Evolutionary conservation across 2,888 invertebrate genomes (phyloP).

Genomic region (Nemapogon koenigi): DNA sequence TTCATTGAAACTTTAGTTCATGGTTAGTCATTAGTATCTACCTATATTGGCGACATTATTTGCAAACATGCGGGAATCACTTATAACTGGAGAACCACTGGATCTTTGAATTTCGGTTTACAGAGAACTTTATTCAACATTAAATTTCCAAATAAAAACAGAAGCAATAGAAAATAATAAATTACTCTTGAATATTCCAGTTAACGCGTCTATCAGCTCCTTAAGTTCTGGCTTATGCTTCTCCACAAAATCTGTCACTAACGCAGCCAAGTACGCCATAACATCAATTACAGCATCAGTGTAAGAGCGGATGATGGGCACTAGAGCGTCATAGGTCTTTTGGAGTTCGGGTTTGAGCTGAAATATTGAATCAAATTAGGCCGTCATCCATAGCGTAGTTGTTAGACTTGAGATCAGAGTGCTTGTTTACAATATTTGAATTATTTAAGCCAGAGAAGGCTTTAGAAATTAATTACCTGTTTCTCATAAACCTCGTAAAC

Average conservation of each 20-base stretch:
- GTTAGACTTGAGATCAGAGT: not conserved
- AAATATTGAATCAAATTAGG: not conserved
- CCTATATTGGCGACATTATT: too few relatives aligned
- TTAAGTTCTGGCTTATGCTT: constrained; percentile 72
- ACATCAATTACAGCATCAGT: constrained; percentile 44
- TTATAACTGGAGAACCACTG: too few relatives aligned
- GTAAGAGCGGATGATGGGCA: constrained; percentile 41
- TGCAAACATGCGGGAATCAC: too few relatives aligned
- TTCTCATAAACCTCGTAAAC: constrained; percentile 35
- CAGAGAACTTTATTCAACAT: too few relatives aligned
- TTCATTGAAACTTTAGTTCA: too few relatives aligned
- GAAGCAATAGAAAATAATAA: too few relatives aligned
- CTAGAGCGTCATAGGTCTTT: constrained; percentile 32
- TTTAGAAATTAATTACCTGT: constrained; percentile 36
- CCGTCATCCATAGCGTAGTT: not conserved
- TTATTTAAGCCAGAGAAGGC: too few relatives aligned
- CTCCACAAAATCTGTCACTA: constrained; percentile 64
- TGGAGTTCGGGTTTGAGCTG: constrained; percentile 44
- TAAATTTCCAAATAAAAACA: too few relatives aligned
- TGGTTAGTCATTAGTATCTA: too few relatives aligned
- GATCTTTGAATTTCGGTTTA: too few relatives aligned
- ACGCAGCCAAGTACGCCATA: constrained; percentile 57
- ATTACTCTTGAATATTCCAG: constrained; percentile 60
- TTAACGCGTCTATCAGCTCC: constrained; percentile 58
- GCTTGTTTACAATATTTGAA: too few relatives aligned